phyloP scores from a whole-genome alignment of 2,797 vertebrate genomes.

The Poecilia velifera region DNA sequence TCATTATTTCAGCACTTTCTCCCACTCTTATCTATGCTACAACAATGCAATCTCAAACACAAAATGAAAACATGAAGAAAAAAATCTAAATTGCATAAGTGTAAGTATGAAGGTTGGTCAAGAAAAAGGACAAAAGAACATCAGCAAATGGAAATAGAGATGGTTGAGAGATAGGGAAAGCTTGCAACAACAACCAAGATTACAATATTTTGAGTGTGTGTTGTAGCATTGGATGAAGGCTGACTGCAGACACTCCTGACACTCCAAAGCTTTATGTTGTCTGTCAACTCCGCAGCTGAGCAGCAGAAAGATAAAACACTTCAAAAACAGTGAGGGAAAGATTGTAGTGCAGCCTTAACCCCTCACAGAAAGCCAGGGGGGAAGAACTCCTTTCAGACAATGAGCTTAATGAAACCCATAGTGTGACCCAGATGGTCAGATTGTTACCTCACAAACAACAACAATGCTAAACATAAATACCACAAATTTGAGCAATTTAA shows the following conservation, averaged over 20 bases:
- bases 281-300: constrained; percentile 57
- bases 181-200: constrained; percentile 14
- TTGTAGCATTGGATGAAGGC: not conserved
- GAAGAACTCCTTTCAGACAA: constrained; percentile 13
- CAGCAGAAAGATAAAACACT: constrained; percentile 52
- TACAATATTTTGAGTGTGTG: not conserved
- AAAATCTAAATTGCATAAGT: not conserved
- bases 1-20: constrained; percentile 44
- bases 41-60: constrained; percentile 50
- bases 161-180: not conserved
- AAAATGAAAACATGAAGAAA: constrained; percentile 4
- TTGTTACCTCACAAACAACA: constrained; percentile 20
- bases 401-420: constrained; percentile 52
- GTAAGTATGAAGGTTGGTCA: constrained; percentile 6
- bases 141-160: not conserved
- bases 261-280: constrained; percentile 62
- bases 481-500: not conserved
- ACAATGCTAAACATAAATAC: not conserved
- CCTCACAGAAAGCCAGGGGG: not conserved
- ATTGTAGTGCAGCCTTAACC: constrained; percentile 38
- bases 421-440: constrained; percentile 60
- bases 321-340: constrained; percentile 40
- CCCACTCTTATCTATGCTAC: constrained; percentile 20
- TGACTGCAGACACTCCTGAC: constrained; percentile 46
- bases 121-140: not conserved